These are phyloP conservation scores for Oxyruncus cristatus DNA, from an alignment of 2,113 vertebrate genomes.

Conservation along the genomic window DNA sequence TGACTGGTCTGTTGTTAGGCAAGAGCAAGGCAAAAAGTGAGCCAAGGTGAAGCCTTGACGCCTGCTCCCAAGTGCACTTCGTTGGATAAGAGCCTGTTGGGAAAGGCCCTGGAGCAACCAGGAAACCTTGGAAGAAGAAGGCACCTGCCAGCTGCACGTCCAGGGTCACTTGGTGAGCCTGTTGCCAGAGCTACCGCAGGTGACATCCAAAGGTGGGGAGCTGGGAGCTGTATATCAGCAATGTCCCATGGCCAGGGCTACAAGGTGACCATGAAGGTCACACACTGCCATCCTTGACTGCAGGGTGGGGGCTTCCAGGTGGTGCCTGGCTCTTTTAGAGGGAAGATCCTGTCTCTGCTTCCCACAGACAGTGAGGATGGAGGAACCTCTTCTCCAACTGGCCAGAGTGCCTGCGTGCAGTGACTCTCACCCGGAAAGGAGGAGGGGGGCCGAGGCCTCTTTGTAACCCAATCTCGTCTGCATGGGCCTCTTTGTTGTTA, in stretches of 20 bases:
- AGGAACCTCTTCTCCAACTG: not conserved
- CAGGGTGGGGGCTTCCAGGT: not conserved
- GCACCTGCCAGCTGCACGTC: not conserved
- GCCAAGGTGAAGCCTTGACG: not conserved
- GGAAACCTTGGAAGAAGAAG: not conserved
- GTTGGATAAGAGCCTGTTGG: not conserved
- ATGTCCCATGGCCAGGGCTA: not conserved
- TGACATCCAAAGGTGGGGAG: not conserved
- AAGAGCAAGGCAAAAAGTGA: not conserved
- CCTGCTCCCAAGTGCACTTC: fast-evolving
- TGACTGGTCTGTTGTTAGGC: not conserved
- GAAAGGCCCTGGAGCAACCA: not conserved
- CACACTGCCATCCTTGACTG: not conserved
- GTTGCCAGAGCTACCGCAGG: not conserved
- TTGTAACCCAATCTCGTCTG: conserved; percentile 62
- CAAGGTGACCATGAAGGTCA: not conserved
- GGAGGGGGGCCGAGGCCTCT: conserved; percentile 25
- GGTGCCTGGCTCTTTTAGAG: not conserved
- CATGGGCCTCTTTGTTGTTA: conserved; percentile 64
- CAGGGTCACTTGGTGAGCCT: not conserved
- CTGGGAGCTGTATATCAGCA: fast-evolving
- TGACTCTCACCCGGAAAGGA: conserved; percentile 18
- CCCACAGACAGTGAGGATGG: not conserved
- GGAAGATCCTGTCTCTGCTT: not conserved
- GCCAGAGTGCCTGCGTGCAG: not conserved